These are phyloP conservation scores for Daubentonia madagascariensis DNA, from an alignment of 2,113 vertebrate genomes.

Conservation along the genomic window DNA sequence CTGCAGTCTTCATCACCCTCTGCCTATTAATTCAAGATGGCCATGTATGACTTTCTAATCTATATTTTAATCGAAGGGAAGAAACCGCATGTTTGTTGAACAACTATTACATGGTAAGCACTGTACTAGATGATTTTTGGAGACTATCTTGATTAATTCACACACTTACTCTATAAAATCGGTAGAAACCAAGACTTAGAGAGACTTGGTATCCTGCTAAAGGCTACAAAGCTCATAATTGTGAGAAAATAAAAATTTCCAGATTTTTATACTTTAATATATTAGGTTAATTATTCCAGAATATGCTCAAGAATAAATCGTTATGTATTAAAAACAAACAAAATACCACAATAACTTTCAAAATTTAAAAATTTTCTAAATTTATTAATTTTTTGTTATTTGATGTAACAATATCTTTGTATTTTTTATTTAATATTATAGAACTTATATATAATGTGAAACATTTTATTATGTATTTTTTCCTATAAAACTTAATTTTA, in stretches of 20 bases:
- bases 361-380: background rate
- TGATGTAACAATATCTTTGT: background rate
- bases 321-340: background rate
- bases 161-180: background rate
- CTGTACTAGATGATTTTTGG: background rate
- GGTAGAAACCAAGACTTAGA: background rate
- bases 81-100: background rate
- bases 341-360: background rate
- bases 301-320: background rate
- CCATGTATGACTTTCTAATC: background rate
- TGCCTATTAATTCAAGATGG: background rate
- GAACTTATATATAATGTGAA: background rate
- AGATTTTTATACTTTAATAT: background rate
- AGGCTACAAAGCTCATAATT: background rate
- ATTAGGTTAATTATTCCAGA: background rate
- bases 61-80: background rate
- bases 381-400: background rate
- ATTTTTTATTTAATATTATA: background rate
- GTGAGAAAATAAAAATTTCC: background rate
- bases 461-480: background rate
- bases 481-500: background rate
- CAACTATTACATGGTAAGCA: background rate
- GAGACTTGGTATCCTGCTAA: background rate
- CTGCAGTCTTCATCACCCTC: background rate
- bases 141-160: background rate